Evolutionary conservation across 2,888 invertebrate genomes (phyloP), one percentile per base, ranked within the genome.

Genomic region (Enoplolaimus lenunculus): DNA sequence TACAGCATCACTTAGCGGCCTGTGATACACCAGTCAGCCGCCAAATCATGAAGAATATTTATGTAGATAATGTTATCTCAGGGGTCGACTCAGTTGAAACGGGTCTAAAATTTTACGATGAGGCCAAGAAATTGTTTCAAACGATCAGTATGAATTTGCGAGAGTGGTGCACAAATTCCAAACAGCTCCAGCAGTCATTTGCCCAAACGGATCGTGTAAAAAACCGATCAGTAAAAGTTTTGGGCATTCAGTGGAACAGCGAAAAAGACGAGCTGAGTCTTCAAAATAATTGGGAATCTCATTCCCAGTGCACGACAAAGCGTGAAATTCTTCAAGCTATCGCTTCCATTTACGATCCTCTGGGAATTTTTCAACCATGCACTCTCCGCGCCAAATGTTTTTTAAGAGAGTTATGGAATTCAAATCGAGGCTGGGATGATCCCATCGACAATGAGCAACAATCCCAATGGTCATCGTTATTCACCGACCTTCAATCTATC

Each of bases 381-480:
- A 72, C 34, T 13, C 71, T 74, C 45, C 30, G 64, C 7, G 70
- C 71, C 0, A 78, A 76, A 66, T 72, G 74, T 1, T 34, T 77
- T 3, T 66, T 78, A 33, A 76, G 77, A 72, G 35, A 72, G 21
- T 34, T 77, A 1, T 78, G 77, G 76, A 69, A 70, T 29, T 33
- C 60, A 21, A 66, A 73, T 1, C 2, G 73, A 2, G 72, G 67
- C 1, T 77, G 77, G 77, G 77, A 78, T 73, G 73, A 74, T 7
- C 60, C 45, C 7, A 45, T 45, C 45, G 21, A 21, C 21, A 21
- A 45, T 13, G 45, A 45, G 7, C 45, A 45, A 7, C 45, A 45
- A 45, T 21, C 7, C 45, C 7, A 45, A 21, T 45, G 45, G 45
- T 13, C 7, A 7, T 7, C 7, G 21, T 13, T 45, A 45, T 45